These are phyloP conservation scores for Oryctes rhinoceros DNA, from an alignment of 1,140 invertebrate genomes.

Conservation along the genomic window DNA sequence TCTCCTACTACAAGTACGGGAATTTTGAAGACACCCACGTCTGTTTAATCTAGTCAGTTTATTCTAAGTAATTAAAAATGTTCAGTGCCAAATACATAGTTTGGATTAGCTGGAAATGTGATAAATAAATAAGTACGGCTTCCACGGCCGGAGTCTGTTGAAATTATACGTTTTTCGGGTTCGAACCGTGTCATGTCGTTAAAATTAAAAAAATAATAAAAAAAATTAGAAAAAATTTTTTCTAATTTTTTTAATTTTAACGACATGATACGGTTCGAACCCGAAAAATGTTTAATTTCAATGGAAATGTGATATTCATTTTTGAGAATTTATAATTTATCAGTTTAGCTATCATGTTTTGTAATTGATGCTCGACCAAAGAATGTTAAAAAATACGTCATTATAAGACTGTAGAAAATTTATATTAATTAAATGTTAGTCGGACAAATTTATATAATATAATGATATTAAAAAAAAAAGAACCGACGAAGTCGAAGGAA, in stretches of 20 bases:
- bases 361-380: too few species aligned
- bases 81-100: conserved; percentile 11
- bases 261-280: too few species aligned
- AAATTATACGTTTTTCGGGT: too few species aligned
- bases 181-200: too few species aligned
- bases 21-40: conserved; percentile 45
- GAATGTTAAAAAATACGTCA: not conserved
- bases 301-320: not conserved
- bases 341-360: not conserved
- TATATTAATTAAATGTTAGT: not conserved
- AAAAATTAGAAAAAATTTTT: too few species aligned
- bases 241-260: too few species aligned
- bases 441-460: not conserved
- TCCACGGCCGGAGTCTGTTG: too few species aligned
- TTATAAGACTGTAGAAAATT: not conserved
- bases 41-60: conserved; percentile 43
- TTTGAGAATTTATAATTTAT: not conserved
- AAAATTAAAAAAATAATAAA: too few species aligned
- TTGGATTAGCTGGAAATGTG: not conserved
- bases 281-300: too few species aligned
- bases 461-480: not conserved
- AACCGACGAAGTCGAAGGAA: too few species aligned
- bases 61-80: not conserved
- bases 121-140: too few species aligned
- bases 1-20: conserved; percentile 37